A percentile compares a stretch with the other conserved stretches of the same genome.
Conservation (phyloP, 2,888 invertebrate species). For the Cosmopolites sordidus region DNA sequence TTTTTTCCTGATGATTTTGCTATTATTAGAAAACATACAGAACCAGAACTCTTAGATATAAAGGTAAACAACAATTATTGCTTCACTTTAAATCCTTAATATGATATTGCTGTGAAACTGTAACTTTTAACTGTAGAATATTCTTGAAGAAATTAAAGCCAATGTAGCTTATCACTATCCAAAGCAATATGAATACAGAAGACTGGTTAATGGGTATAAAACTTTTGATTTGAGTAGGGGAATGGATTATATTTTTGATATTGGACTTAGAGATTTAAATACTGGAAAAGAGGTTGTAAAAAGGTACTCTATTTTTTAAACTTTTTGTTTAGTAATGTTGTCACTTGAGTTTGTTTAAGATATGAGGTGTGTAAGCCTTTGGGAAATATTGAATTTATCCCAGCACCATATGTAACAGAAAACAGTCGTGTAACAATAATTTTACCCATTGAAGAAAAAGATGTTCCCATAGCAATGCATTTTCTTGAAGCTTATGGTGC, state of each 20-base stretch:
- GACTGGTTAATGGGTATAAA: constrained; percentile 67
- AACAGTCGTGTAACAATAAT: constrained; percentile 76
- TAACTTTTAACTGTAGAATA: constrained; percentile 33
- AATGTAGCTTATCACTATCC: constrained; percentile 52
- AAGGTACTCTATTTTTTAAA: constrained; percentile 41
- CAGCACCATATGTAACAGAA: constrained; percentile 95
- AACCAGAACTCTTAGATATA: constrained; percentile 67
- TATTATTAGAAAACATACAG: constrained; percentile 61
- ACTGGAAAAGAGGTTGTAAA: constrained; percentile 52
- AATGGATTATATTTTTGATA: constrained; percentile 77
- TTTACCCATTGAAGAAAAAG: constrained; percentile 61
- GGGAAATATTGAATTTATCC: constrained; percentile 82
- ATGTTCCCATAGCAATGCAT: constrained; percentile 54
- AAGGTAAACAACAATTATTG: constrained; percentile 43
- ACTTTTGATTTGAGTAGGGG: constrained; percentile 79
- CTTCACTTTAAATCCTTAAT: neutral
- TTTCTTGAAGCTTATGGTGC: constrained; percentile 70
- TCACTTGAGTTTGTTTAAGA: constrained; percentile 51
- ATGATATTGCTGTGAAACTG: too few species aligned
- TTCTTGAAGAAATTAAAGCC: constrained; percentile 47
- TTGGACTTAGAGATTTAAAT: constrained; percentile 54
- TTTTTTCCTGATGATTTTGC: constrained; percentile 77
- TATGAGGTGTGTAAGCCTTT: constrained; percentile 80
- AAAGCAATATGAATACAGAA: constrained; percentile 52
- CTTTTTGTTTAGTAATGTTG: too few species aligned